These are phyloP conservation scores for Periophthalmus magnuspinnatus DNA, from an alignment of 2,797 vertebrate genomes.

Conservation along the genomic window DNA sequence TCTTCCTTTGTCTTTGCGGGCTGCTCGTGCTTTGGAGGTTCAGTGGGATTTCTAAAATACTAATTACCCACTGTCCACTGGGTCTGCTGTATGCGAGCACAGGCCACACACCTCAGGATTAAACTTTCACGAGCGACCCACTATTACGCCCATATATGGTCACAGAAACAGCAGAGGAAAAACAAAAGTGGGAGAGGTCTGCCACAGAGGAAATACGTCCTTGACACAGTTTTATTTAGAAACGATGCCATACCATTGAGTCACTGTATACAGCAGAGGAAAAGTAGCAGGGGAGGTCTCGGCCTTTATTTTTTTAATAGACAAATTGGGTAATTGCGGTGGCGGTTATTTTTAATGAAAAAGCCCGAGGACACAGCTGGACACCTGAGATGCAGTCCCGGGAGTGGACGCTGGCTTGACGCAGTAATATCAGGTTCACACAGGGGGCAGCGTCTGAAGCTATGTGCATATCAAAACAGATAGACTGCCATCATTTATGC, in stretches of 20 bases:
- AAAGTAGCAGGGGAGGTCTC: slow-evolving; percentile 20
- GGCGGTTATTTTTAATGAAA: slow-evolving; percentile 45
- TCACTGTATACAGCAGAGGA: slow-evolving; percentile 10
- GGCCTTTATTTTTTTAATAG: slow-evolving; percentile 48
- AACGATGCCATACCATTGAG: slow-evolving; percentile 37
- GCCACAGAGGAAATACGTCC: slow-evolving; percentile 48
- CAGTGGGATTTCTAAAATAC: slow-evolving; percentile 19
- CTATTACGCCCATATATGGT: slow-evolving; percentile 20
- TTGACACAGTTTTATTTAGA: slow-evolving; percentile 62
- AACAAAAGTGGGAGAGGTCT: slow-evolving; percentile 23
- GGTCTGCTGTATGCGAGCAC: slow-evolving; percentile 12
- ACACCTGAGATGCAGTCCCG: slow-evolving; percentile 51
- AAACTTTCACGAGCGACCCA: slow-evolving; percentile 36
- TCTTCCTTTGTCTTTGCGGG: slow-evolving; percentile 4
- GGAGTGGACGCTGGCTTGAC: slow-evolving; percentile 38
- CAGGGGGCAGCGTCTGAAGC: slow-evolving; percentile 28
- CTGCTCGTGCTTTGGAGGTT: slow-evolving; percentile 1
- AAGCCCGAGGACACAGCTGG: slow-evolving; percentile 59
- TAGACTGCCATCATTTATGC: slow-evolving; percentile 25
- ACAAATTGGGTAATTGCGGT: slow-evolving; percentile 56
- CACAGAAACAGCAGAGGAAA: slow-evolving; percentile 24
- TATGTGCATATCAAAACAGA: slow-evolving; percentile 32
- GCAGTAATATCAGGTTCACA: slow-evolving; percentile 42
- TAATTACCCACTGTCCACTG: slow-evolving; percentile 29
- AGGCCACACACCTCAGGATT: slow-evolving; percentile 15